phyloP scores from a whole-genome alignment of 2,113 vertebrate genomes.

The Eurystomus gularis region DNA sequence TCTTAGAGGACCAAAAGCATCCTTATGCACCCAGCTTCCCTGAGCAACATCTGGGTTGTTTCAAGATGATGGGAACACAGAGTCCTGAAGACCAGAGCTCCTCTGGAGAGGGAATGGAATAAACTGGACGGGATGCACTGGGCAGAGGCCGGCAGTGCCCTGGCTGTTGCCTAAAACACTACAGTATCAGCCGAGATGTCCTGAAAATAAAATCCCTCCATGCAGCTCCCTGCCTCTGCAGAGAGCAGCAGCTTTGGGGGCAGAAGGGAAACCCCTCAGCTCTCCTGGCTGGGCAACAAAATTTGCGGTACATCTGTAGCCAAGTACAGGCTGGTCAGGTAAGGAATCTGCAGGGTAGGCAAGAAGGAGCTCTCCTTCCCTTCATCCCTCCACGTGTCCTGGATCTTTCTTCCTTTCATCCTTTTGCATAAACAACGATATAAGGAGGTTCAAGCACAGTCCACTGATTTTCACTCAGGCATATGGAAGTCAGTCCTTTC shows the following conservation, averaged over 20 bases:
- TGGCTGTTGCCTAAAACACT: not conserved
- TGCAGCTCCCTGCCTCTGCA: not conserved
- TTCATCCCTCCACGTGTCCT: conserved; percentile 16
- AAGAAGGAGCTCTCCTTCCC: not conserved
- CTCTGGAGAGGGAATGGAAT: not conserved
- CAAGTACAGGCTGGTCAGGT: not conserved
- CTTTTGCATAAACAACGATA: conserved; percentile 30
- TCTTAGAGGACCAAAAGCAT: not conserved
- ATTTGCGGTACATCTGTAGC: not conserved
- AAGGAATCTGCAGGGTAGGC: not conserved
- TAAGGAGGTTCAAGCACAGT: conserved; percentile 2
- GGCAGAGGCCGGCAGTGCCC: not conserved
- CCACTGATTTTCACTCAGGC: not conserved
- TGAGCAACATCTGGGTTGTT: not conserved
- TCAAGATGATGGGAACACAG: not conserved
- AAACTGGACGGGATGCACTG: accelerated
- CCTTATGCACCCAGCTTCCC: not conserved
- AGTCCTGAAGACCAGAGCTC: not conserved
- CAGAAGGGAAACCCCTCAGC: not conserved
- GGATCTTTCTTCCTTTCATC: conserved; percentile 36
- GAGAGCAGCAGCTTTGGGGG: accelerated
- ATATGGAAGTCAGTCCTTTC: conserved; percentile 29
- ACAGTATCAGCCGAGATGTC: not conserved
- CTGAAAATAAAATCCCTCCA: not conserved
- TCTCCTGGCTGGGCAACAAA: not conserved